Base-by-base conservation (phyloP, 2,113 vertebrate species). In the Ictalurus furcatus region DNA sequence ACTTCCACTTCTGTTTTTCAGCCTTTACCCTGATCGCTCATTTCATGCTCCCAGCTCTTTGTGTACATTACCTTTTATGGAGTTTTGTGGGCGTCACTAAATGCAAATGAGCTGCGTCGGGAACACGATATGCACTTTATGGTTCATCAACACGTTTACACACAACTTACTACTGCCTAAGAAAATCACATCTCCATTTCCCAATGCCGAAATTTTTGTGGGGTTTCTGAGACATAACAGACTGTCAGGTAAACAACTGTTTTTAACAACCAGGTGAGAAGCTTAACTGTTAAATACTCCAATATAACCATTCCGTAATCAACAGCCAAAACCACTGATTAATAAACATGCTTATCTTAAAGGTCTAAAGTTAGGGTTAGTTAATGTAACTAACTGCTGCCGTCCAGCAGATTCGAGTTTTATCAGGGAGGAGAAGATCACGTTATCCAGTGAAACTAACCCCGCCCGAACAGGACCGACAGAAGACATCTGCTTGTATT, bases 401-500 rank as follows among this genome's bases (percentile, higher is more conserved):
- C 34, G 6, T 65, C 63, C 28, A 58, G 63, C 25, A 69, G 12
- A 30, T 13, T n/a, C 17, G 28, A 14, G 65, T 67, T 67, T 67
- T 13, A 30, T 67, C 65, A 67, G 1, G 28, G 25, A 28, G 25
- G 12, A 69, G 30, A 44, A 69, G 30, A 44, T 48, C 48, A 48
- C 17, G 1, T 23, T 11, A 23, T 44, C 73, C 73, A 23, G 19
- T 44, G 37, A 78, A 78, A 78, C 74, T 25, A 48, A 78, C 21
- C 74, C 40, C 40, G 12, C 23, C 5, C 11, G 21, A 76, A 76
- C 25, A 76, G 2, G 19, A 4, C 40, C 13, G 6, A 23, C 9
- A 74, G 37, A 85, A 86, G 74, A 88, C 86, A 56, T 84, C 17
- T 74, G 40, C 74, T 78, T 44, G 44, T 40, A 69, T 16, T 69